Evolutionary conservation across 2,797 vertebrate genomes (phyloP).

Genomic region (Pantherophis alleghaniensis): DNA sequence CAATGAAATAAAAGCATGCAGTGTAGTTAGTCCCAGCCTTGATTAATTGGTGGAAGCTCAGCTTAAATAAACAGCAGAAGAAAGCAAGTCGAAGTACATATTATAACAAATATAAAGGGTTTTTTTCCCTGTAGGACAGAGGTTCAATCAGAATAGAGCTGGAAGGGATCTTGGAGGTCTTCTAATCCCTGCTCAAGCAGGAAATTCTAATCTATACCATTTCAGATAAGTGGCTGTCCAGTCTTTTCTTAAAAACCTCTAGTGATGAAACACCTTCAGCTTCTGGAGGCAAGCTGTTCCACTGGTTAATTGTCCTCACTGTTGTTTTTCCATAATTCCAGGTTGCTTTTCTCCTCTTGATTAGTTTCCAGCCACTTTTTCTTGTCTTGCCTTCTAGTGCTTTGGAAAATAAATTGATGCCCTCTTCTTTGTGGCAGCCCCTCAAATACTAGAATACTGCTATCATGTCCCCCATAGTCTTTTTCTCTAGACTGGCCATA

Average conservation of each 20-base stretch:
- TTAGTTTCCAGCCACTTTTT: background rate
- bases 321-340: background rate
- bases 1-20: slow-evolving; percentile 27
- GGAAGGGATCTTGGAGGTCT: background rate
- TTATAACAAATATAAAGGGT: background rate
- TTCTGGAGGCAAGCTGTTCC: background rate
- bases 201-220: background rate
- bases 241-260: background rate
- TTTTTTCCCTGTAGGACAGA: background rate
- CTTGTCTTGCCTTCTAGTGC: background rate
- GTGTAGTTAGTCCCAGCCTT: slow-evolving; percentile 19
- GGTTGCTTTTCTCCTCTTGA: background rate
- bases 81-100: slow-evolving; percentile 48
- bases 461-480: background rate
- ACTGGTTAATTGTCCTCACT: background rate
- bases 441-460: background rate
- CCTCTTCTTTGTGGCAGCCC: background rate
- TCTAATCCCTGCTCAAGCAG: background rate
- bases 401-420: background rate
- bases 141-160: background rate
- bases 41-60: slow-evolving; percentile 49
- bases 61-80: slow-evolving; percentile 57
- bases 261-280: background rate
- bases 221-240: background rate
- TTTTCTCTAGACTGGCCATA: background rate